These are phyloP conservation scores for Clupea harengus DNA, from an alignment of 2,113 vertebrate species.

Conservation along the genomic window DNA sequence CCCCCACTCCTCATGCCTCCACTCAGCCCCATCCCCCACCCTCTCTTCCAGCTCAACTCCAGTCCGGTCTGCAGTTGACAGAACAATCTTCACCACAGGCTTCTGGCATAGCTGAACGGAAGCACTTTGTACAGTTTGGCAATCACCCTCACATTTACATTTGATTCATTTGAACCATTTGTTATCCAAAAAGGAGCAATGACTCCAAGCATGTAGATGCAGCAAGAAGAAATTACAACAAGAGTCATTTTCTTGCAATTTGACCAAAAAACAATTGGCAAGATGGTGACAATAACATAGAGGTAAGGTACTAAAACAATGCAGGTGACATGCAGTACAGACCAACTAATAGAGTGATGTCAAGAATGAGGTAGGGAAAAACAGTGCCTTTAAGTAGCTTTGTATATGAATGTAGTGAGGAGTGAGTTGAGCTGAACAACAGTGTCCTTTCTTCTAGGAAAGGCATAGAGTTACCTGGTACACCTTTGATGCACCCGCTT, in stretches of 20 bases:
- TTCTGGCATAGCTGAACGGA: not conserved
- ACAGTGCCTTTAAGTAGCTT: too few species aligned
- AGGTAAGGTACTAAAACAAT: not conserved
- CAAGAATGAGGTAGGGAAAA: too few species aligned
- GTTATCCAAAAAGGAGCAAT: too few species aligned
- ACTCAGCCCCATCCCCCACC: not conserved
- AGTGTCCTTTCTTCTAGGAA: not conserved
- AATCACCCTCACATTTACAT: not conserved
- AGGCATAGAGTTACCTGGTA: slow-evolving; percentile 16
- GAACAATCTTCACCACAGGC: not conserved
- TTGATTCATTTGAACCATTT: too few species aligned
- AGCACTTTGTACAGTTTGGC: not conserved
- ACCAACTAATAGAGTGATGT: not conserved
- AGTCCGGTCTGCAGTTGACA: not conserved
- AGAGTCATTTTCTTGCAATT: too few species aligned
- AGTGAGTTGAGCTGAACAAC: not conserved
- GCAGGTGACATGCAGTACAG: too few species aligned
- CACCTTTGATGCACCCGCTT: slow-evolving; percentile 1
- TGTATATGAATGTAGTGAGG: too few species aligned
- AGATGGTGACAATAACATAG: not conserved
- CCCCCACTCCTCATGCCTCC: not conserved
- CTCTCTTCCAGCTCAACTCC: not conserved
- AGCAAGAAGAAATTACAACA: not conserved
- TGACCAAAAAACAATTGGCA: too few species aligned
- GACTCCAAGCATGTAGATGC: not conserved